Evolutionary conservation across 1,140 invertebrate genomes (phyloP).

Genomic region (Dendroctonus ponderosae): DNA sequence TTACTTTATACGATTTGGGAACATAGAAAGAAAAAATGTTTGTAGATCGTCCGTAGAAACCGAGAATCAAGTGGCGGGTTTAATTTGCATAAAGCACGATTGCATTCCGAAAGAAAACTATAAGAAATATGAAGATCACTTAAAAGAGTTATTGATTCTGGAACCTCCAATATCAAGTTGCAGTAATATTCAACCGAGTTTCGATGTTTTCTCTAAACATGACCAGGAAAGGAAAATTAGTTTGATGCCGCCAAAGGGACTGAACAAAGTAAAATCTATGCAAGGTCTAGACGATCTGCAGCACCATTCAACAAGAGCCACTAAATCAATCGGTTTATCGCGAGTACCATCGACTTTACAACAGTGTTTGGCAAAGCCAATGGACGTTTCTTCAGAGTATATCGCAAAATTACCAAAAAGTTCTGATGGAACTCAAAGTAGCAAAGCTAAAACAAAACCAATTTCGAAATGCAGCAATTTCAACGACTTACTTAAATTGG

Average conservation of each 20-base stretch:
- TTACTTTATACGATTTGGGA: conserved; percentile 80
- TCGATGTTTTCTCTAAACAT: no score
- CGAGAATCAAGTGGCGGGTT: conserved; percentile 40
- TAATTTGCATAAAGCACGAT: conserved; percentile 38
- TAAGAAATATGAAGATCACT: conserved; percentile 46
- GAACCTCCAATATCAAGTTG: conserved; percentile 10
- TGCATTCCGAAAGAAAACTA: conserved; percentile 38
- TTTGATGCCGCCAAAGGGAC: neutral
- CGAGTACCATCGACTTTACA: no score
- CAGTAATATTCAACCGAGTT: neutral
- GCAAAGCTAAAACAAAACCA: no score
- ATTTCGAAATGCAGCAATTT: no score
- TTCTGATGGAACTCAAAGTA: no score
- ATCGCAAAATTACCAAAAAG: no score
- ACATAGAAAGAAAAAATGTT: conserved; percentile 55
- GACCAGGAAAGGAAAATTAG: neutral
- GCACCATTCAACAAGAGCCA: neutral
- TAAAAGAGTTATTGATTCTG: conserved; percentile 26
- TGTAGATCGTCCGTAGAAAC: conserved; percentile 35
- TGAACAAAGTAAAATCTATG: conserved; percentile 14
- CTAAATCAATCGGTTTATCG: no score
- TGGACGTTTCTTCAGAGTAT: no score
- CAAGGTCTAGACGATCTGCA: neutral
- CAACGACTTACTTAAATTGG: neutral
- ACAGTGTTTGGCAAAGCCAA: no score